Base-by-base conservation (phyloP, 2,888 invertebrate genomes). In the Eulithis prunata region DNA sequence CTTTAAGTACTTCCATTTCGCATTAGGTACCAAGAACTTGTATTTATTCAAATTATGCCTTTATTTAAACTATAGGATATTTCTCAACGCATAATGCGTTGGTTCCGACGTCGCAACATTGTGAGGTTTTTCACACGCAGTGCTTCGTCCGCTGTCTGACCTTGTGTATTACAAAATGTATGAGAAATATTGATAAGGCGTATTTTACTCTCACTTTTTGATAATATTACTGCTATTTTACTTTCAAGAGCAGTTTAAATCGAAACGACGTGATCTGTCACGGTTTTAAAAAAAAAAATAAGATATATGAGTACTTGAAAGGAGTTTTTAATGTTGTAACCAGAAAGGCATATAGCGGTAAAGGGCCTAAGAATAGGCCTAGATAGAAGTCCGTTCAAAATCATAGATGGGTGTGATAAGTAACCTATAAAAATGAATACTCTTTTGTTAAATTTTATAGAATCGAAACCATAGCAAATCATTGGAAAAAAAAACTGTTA, bases 51-150 rank as follows among this genome's bases (percentile, higher is more conserved):
- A 66, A 62, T 58, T 51, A 58, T 45, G 54, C 51, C 57, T 32
- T 70, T 67, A 70, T 65, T 62, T 51, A 55, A 66, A 62, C 13
- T 61, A 49, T 73, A 66, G 70, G 66, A 75, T 75, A 77, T 83
- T 84, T 81, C 81, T 73, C 75, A 82, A 83, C 61, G 52, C 43
- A 59, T 79, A 81, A 81, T 79, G 72, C 72, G 72, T 73, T 71
- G 70, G 81, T 80, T 83, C 81, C 81, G 79, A 70, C 75, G 76
- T 70, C 72, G 79, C 75, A 75, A 75, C 72, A 45, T 38, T 52
- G 57, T 68, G 68, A 64, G 68, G 73, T 86, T 87, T 32, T 87
- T 87, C 87, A 86, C 87, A 87, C 85, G 80, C 49, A 43, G n/a
- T 32, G 32, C 85, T 82, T 79, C 82, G 82, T 85, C 83, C 84